phyloP scores from a whole-genome alignment of 2,113 vertebrate species.

The human region GRCh38 chr13:29764001-29764500 shows the following conservation, averaged over 20 bases:
- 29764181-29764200: neutral
- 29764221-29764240: neutral
- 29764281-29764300: neutral
- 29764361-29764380: neutral
- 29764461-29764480: slow-evolving; percentile 66
- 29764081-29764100: neutral
- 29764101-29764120: neutral
- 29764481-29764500: slow-evolving; percentile 27
- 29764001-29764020: neutral
- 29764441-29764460: slow-evolving; percentile 56
- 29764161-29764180: neutral
- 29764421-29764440: slow-evolving; percentile 68
- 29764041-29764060: neutral
- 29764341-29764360: neutral
- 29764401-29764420: slow-evolving; percentile 60
- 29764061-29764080: neutral
- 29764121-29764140: neutral
- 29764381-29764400: slow-evolving; percentile 51
- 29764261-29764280: neutral
- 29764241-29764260: slow-evolving; percentile 16
- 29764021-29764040: neutral
- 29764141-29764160: neutral
- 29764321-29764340: neutral
- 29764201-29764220: neutral
- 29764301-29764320: neutral